Evolutionary conservation across 1,140 invertebrate genomes (phyloP).

Genomic region (Asbolus verrucosus): DNA sequence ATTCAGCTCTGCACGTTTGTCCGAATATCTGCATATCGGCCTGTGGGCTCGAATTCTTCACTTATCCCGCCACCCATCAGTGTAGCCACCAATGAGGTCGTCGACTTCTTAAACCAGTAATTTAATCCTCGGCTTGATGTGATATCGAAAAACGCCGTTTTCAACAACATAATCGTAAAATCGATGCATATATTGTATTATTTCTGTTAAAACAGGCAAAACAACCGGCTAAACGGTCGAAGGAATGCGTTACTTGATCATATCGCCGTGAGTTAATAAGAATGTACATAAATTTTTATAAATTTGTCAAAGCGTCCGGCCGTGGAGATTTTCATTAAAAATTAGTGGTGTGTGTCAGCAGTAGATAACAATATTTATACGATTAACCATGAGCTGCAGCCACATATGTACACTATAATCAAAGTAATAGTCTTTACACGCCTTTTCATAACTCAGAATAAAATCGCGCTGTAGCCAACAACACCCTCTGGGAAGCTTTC

Average conservation of each 20-base stretch:
- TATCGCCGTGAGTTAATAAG: slow-evolving; percentile 36
- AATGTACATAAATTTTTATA: slow-evolving; percentile 39
- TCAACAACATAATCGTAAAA: slow-evolving; percentile 42
- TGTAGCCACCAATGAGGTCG: slow-evolving; percentile 53
- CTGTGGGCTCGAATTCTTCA: slow-evolving; percentile 53
- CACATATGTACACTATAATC: slow-evolving; percentile 37
- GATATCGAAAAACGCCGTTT: slow-evolving; percentile 37
- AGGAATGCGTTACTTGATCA: slow-evolving; percentile 36
- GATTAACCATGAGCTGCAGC: slow-evolving; percentile 14
- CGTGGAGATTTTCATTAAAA: slow-evolving; percentile 38
- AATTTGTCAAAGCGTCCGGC: slow-evolving; percentile 35
- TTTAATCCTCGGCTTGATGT: slow-evolving; percentile 45
- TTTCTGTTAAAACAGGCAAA: slow-evolving; percentile 29
- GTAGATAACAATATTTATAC: slow-evolving; percentile 38
- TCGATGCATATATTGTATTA: slow-evolving; percentile 40
- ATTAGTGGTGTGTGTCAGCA: slow-evolving; percentile 37
- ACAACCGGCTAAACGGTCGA: slow-evolving; percentile 35
- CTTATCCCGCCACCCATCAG: slow-evolving; percentile 53
- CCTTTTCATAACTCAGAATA: slow-evolving; percentile 35
- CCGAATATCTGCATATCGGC: slow-evolving; percentile 55
- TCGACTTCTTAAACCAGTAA: slow-evolving; percentile 54
- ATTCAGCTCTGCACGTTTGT: slow-evolving; percentile 45
- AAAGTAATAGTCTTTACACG: slow-evolving; percentile 36
- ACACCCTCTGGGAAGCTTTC: slow-evolving; percentile 19
- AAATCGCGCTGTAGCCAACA: background rate